Percentiles rank a stretch among this genome's conserved stretches.
These are phyloP conservation scores for Pipistrellus pipistrellus DNA, from an alignment of 2,797 vertebrate genomes.

Conservation along the genomic window DNA sequence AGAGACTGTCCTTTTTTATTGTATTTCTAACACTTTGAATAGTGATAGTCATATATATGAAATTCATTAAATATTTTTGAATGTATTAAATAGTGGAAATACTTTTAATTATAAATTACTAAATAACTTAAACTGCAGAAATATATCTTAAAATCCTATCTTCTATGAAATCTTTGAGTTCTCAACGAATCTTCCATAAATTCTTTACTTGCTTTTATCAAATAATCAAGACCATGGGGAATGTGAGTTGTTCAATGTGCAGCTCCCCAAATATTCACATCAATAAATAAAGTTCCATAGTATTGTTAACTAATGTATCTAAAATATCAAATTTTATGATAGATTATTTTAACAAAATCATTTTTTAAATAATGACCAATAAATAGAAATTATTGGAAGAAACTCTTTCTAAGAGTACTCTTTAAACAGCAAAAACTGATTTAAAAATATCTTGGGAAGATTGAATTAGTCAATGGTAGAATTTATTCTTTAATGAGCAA, in stretches of 20 bases:
- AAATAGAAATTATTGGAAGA: neutral
- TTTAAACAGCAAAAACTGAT: neutral
- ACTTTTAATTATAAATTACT: slow-evolving; percentile 16
- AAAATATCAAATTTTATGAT: neutral
- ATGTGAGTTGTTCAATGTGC: neutral
- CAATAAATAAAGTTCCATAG: neutral
- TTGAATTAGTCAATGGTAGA: neutral
- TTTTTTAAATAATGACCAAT: neutral
- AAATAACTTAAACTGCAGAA: neutral
- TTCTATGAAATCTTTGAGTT: neutral
- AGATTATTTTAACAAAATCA: neutral
- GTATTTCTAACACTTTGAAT: neutral
- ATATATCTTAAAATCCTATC: neutral
- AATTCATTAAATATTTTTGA: neutral
- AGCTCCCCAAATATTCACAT: neutral
- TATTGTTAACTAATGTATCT: neutral
- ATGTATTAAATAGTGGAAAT: slow-evolving; percentile 3
- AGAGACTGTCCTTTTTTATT: neutral
- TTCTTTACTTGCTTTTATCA: neutral
- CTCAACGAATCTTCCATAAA: neutral
- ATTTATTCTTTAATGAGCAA: slow-evolving; percentile 40
- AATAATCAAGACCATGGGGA: neutral
- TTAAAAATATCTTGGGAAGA: slow-evolving; percentile 37
- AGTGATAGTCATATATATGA: neutral
- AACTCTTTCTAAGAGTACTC: neutral